A percentile compares a stretch with the other conserved stretches of the same genome.
Evolutionary conservation across 2,888 invertebrate species (phyloP).

Genomic region (Trichogramma evanescens): DNA sequence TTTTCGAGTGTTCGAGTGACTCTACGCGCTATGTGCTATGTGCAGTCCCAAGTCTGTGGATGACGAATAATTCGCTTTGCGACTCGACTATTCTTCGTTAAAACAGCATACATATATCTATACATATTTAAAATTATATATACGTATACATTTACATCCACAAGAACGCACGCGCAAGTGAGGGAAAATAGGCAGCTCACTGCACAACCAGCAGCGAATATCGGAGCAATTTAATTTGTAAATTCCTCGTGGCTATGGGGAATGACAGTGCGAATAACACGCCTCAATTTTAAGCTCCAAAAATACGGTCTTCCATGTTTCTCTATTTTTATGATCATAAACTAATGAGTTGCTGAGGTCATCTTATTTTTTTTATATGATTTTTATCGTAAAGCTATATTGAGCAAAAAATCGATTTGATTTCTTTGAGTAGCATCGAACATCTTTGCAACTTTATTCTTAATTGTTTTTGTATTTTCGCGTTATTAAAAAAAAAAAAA

Average conservation of each 20-base stretch:
- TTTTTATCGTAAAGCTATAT: no score
- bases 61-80: constrained; percentile 18
- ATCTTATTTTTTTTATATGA: no score
- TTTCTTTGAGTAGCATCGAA: no score
- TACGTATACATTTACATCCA: neutral
- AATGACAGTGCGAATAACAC: constrained; percentile 27
- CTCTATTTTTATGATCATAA: no score
- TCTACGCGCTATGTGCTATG: neutral
- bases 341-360: no score
- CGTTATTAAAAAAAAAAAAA: no score
- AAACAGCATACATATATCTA: neutral
- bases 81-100: no score
- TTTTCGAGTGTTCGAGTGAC: constrained; percentile 15
- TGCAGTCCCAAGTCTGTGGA: neutral
- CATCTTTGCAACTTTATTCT: no score
- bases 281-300: constrained; percentile 11
- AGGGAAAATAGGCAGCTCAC: no score
- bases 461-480: no score
- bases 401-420: no score
- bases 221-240: constrained; percentile 37
- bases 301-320: constrained; percentile 20
- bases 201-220: constrained; percentile 18
- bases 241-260: constrained; percentile 29
- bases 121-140: neutral
- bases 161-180: neutral